Conservation (phyloP, 2,113 vertebrate genomes). For the Coreoperca whiteheadi region DNA sequence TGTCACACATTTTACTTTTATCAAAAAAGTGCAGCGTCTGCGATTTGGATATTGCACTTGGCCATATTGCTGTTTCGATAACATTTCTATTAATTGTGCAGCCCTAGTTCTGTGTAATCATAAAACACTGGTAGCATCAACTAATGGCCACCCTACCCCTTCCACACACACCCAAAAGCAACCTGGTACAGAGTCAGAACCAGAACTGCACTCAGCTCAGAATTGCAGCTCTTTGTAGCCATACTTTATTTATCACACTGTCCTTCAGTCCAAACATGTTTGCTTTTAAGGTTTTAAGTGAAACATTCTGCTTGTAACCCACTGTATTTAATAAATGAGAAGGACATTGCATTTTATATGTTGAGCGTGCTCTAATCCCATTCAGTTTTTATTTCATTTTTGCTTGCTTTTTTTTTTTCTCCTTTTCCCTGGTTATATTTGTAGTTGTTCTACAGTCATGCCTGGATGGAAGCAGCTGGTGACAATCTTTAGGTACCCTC, state of each 20-base stretch:
- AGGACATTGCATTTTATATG: not conserved
- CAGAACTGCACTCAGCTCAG: constrained; percentile 15
- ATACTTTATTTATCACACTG: constrained; percentile 61
- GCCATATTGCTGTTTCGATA: too few relatives aligned
- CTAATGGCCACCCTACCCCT: constrained; percentile 17
- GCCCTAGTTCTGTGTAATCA: constrained; percentile 52
- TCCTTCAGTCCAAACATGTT: constrained; percentile 26
- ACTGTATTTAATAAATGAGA: not conserved
- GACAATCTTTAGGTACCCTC: not conserved
- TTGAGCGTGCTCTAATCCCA: not conserved
- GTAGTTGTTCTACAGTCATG: not conserved
- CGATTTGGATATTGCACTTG: too few relatives aligned
- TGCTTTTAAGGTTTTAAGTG: not conserved
- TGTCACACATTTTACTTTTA: too few relatives aligned
- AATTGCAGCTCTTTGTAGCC: constrained; percentile 45
- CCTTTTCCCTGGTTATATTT: not conserved
- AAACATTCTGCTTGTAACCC: not conserved
- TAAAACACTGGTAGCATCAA: constrained; percentile 48
- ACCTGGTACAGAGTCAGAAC: constrained; percentile 7
- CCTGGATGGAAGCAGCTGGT: not conserved
- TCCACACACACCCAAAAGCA: constrained; percentile 4
- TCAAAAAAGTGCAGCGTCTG: too few relatives aligned
- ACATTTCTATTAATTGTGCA: too few relatives aligned
- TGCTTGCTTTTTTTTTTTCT: not conserved
- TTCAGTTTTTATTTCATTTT: not conserved